These are phyloP conservation scores for Heteromormyrus szaboi DNA, from an alignment of 2,797 vertebrate genomes.

Conservation along the genomic window DNA sequence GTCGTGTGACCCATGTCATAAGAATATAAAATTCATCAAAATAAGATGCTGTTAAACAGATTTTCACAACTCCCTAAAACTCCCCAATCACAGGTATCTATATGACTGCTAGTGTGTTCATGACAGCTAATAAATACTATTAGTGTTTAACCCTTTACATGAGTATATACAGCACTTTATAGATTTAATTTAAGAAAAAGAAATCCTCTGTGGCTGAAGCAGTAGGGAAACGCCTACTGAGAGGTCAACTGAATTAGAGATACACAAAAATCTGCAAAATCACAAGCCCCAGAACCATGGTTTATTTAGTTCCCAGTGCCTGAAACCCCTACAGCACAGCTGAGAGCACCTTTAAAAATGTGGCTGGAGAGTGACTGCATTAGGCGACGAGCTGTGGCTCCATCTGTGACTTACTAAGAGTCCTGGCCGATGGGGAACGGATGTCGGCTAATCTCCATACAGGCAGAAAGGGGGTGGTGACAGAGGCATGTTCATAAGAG, in stretches of 20 bases:
- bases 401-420: not conserved
- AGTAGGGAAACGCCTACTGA: not conserved
- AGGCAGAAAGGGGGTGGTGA: not conserved
- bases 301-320: not conserved
- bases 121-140: conserved; percentile 19
- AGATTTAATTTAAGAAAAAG: not conserved
- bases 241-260: not conserved
- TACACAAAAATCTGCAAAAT: not conserved
- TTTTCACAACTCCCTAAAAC: not conserved
- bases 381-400: not conserved
- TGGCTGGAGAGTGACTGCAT: not conserved
- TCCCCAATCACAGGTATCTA: not conserved
- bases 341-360: not conserved
- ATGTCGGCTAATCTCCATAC: not conserved
- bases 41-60: not conserved
- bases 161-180: conserved; percentile 15
- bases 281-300: not conserved
- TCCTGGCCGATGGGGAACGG: not conserved
- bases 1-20: not conserved
- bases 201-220: not conserved
- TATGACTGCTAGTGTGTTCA: not conserved
- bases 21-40: not conserved
- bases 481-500: not conserved
- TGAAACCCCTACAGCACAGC: not conserved
- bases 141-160: conserved; percentile 16